Percentiles rank a stretch among this genome's conserved stretches.
Conservation (phyloP, 2,113 vertebrate species). For the Reinhardtius hippoglossoides region DNA sequence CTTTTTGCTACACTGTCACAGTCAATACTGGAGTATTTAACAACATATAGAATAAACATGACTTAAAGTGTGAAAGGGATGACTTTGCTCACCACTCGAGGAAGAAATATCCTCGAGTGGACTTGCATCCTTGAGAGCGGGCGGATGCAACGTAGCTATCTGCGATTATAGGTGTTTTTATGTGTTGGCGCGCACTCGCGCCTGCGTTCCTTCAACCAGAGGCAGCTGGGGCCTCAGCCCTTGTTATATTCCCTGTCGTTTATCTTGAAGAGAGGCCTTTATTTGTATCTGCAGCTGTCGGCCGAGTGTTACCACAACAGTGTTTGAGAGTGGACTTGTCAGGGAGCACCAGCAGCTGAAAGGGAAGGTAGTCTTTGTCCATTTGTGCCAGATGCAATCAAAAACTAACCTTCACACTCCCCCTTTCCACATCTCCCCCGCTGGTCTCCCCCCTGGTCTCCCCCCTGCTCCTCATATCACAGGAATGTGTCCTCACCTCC, state of each 20-base stretch:
- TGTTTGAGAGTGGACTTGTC: conserved; percentile 66
- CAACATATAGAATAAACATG: conserved; percentile 18
- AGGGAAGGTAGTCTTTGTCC: conserved; percentile 63
- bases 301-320: conserved; percentile 63
- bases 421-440: neutral
- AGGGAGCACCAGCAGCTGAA: conserved; percentile 59
- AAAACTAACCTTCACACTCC: conserved; percentile 45
- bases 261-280: conserved; percentile 64
- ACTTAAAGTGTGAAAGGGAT: conserved; percentile 30
- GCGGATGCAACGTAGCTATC: conserved; percentile 1
- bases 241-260: conserved; percentile 67
- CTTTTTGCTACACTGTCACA: conserved; percentile 5
- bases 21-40: conserved; percentile 17
- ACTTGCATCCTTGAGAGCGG: conserved; percentile 39
- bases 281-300: conserved; percentile 75
- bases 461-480: conserved; percentile 25
- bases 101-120: conserved; percentile 33
- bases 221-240: conserved; percentile 59
- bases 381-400: conserved; percentile 66
- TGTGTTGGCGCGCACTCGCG: conserved; percentile 21
- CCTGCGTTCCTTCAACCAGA: conserved; percentile 24
- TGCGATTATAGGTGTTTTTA: conserved; percentile 53
- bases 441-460: neutral
- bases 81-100: conserved; percentile 7
- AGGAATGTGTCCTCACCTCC: conserved; percentile 36